Percentiles rank a stretch among this genome's conserved stretches.
Conservation (phyloP, 2,113 vertebrate genomes). For the Pelvicachromis taeniatus region DNA sequence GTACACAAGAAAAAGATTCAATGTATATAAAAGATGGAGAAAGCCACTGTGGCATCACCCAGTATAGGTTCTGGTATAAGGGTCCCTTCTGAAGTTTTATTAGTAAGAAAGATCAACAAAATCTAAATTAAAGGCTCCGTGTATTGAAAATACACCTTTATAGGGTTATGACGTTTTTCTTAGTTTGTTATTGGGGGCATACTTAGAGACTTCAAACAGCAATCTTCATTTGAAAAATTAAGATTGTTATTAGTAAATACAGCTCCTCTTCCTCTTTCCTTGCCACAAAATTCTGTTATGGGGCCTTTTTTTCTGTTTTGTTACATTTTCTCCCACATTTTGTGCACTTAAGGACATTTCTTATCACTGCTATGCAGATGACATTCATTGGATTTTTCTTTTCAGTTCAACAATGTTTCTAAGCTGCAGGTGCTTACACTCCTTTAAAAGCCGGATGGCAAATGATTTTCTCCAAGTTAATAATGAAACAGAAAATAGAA, state of each 20-base stretch:
- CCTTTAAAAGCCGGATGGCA: not conserved
- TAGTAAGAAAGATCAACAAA: not conserved
- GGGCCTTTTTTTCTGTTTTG: not conserved
- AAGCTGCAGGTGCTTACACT: not conserved
- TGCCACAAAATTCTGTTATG: not conserved
- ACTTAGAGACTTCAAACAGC: not conserved
- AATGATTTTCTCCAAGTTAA: not conserved
- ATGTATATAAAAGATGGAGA: not conserved
- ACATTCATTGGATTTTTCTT: not conserved
- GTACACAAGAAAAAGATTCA: not conserved
- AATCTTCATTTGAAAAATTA: not conserved
- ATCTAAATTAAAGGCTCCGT: not conserved
- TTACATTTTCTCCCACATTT: not conserved
- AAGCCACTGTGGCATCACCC: not conserved
- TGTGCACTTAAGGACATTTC: not conserved
- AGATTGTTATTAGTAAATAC: accelerated
- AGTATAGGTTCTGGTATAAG: not conserved
- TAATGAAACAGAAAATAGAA: not conserved
- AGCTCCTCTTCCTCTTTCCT: not conserved
- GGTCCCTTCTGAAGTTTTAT: not conserved
- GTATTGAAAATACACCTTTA: not conserved
- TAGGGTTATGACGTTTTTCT: not conserved
- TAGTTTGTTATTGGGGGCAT: not conserved
- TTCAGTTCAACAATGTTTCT: not conserved
- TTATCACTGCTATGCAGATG: not conserved